Conservation (phyloP, 2,888 invertebrate genomes). For the Noctua comes region DNA sequence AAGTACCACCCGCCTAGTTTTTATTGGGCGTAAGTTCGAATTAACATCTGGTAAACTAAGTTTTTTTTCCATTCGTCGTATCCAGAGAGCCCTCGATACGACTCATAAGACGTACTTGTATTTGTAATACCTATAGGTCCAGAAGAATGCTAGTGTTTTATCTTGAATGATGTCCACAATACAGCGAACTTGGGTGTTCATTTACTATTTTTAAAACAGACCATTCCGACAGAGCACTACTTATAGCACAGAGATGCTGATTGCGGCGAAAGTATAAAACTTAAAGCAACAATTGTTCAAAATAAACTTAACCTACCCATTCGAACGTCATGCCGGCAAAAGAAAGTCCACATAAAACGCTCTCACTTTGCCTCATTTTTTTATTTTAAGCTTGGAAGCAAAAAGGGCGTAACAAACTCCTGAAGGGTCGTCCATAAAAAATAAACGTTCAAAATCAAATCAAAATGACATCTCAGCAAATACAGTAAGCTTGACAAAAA, state of each 20-base stretch:
- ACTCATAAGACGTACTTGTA: not conserved
- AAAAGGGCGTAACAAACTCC: not conserved
- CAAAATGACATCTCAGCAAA: not conserved
- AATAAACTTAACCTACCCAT: not conserved
- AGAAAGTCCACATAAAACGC: not conserved
- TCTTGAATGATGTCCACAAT: constrained; percentile 22
- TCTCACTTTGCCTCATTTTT: not conserved
- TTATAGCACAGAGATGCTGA: constrained; percentile 4
- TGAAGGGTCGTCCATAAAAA: not conserved
- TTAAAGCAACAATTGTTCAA: not conserved
- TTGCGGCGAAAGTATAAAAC: not conserved
- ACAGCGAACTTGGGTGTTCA: constrained; percentile 13
- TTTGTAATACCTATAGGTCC: not conserved
- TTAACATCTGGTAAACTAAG: not conserved
- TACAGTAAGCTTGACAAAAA: not conserved
- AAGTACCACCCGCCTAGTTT: not conserved
- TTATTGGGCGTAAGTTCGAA: constrained; percentile 13
- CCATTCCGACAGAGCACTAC: constrained; percentile 3
- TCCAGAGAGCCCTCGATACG: not conserved
- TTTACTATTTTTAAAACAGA: constrained; percentile 15
- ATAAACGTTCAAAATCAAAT: not conserved
- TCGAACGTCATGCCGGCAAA: not conserved
- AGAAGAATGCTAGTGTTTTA: constrained; percentile 12
- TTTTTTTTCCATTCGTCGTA: not conserved
- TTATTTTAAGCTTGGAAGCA: not conserved